A percentile compares a stretch with the other conserved stretches of the same genome.
These are phyloP conservation scores for Drosophila lacertosa DNA, from an alignment of 1,140 invertebrate species.

Conservation along the genomic window DNA sequence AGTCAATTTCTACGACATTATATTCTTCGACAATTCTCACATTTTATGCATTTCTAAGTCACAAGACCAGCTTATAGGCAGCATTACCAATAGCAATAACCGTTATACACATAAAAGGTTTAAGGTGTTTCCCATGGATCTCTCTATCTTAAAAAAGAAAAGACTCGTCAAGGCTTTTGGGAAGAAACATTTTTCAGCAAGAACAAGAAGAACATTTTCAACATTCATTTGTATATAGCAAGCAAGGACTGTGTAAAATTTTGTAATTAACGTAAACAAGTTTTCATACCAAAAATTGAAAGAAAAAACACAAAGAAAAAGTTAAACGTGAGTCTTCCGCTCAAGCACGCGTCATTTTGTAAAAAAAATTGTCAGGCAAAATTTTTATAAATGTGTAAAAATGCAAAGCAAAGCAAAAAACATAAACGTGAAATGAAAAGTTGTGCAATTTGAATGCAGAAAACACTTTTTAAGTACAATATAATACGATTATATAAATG, in stretches of 20 bases:
- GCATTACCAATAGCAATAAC: slow-evolving; percentile 10
- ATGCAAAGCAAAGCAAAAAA: slow-evolving; percentile 15
- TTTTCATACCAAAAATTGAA: slow-evolving; percentile 67
- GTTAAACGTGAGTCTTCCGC: slow-evolving; percentile 66
- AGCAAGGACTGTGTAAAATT: slow-evolving; percentile 48
- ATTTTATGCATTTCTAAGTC: slow-evolving; percentile 42
- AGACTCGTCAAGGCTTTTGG: slow-evolving; percentile 8
- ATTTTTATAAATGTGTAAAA: slow-evolving; percentile 35
- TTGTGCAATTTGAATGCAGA: slow-evolving; percentile 30
- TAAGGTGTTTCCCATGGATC: slow-evolving; percentile 38
- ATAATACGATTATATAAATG: slow-evolving; percentile 34
- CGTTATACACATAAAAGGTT: slow-evolving; percentile 8
- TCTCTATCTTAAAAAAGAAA: slow-evolving; percentile 6
- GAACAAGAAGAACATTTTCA: slow-evolving; percentile 13
- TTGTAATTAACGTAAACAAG: slow-evolving; percentile 53
- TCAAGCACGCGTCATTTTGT: slow-evolving; percentile 64
- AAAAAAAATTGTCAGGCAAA: slow-evolving; percentile 39
- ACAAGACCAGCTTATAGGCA: slow-evolving; percentile 47
- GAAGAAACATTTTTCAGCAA: slow-evolving; percentile 30
- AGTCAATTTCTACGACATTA: slow-evolving; percentile 30
- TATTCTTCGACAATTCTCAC: slow-evolving; percentile 32
- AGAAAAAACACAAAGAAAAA: slow-evolving; percentile 22
- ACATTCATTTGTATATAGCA: slow-evolving; percentile 46
- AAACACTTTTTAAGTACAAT: slow-evolving; percentile 46
- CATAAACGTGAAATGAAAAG: slow-evolving; percentile 10